A percentile compares a stretch with the other conserved stretches of the same genome.
phyloP scores from a whole-genome alignment of 2,797 vertebrate species.

The Enteromius viviparus region DNA sequence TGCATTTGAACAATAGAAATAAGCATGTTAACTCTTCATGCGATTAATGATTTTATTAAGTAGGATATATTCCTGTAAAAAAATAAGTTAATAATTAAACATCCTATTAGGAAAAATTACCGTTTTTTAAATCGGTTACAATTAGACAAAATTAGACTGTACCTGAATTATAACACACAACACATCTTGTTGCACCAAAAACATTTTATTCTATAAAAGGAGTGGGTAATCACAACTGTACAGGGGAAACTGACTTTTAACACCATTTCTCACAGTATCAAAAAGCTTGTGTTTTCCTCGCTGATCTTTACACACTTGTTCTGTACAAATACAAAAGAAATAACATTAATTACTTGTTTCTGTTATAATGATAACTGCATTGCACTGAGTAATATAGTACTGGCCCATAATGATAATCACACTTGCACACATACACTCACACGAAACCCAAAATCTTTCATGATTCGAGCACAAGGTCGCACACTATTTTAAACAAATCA shows the following conservation, averaged over 20 bases:
- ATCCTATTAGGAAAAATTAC: background rate
- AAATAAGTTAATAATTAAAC: background rate
- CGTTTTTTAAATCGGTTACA: background rate
- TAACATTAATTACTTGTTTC: constrained; percentile 77
- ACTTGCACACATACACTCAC: constrained; percentile 59
- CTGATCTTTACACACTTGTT: constrained; percentile 83
- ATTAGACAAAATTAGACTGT: background rate
- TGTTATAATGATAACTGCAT: constrained; percentile 84
- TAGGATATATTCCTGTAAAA: background rate
- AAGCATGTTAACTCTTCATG: background rate
- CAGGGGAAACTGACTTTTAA: constrained; percentile 82
- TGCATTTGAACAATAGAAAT: too few relatives aligned
- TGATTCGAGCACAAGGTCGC: constrained; percentile 6
- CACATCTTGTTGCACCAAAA: constrained; percentile 77
- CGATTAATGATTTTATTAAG: background rate
- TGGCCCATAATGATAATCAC: constrained; percentile 76
- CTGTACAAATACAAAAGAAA: constrained; percentile 84
- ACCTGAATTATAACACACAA: constrained; percentile 18
- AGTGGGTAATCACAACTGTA: constrained; percentile 81
- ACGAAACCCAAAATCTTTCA: constrained; percentile 49
- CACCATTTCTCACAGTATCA: constrained; percentile 85
- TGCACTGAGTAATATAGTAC: constrained; percentile 86
- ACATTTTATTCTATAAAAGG: constrained; percentile 86
- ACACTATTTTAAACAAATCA: constrained; percentile 29
- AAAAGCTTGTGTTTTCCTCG: constrained; percentile 80